Evolutionary conservation across 2,888 invertebrate genomes (phyloP).

Genomic region (Drosophila greeni): DNA sequence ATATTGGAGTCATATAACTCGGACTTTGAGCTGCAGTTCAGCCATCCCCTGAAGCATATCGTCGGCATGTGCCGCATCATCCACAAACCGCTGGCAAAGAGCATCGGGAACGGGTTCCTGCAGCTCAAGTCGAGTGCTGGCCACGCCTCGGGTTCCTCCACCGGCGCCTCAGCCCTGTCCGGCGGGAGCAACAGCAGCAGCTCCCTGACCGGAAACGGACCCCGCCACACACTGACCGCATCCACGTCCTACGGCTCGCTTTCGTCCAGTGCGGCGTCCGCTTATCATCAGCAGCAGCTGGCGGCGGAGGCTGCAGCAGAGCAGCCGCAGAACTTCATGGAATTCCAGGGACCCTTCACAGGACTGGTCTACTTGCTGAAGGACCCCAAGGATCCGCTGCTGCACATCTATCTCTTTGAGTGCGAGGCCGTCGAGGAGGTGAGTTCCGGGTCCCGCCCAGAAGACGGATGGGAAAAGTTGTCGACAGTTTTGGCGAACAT

Average conservation of each 20-base stretch:
- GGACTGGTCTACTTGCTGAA: constrained; percentile 87
- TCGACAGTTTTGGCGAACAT: constrained; percentile 34
- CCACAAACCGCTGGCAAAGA: constrained; percentile 75
- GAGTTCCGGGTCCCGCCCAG: constrained; percentile 77
- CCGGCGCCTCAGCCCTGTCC: constrained; percentile 26
- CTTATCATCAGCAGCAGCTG: constrained; percentile 64
- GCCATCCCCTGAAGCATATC: constrained; percentile 83
- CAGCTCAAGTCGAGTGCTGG: constrained; percentile 69
- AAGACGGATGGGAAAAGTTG: constrained; percentile 44
- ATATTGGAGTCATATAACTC: constrained; percentile 84
- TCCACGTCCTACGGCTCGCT: constrained; percentile 76
- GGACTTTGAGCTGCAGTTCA: constrained; percentile 85
- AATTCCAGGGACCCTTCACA: constrained; percentile 81
- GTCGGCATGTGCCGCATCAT: constrained; percentile 79
- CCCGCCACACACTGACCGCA: constrained; percentile 70
- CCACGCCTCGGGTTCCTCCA: constrained; percentile 18
- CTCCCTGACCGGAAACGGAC: constrained; percentile 54
- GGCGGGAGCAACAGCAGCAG: constrained; percentile 22
- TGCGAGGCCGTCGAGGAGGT: constrained; percentile 85
- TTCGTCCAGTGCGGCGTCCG: constrained; percentile 71
- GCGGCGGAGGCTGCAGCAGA: constrained; percentile 50
- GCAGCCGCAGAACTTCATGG: constrained; percentile 76
- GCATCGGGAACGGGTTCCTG: constrained; percentile 75
- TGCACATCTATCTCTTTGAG: constrained; percentile 87
- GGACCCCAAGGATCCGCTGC: constrained; percentile 85